A percentile compares a stretch with the other conserved stretches of the same genome.
Evolutionary conservation across 2,113 vertebrate species (phyloP).

Genomic region (Podarcis cretensis): DNA sequence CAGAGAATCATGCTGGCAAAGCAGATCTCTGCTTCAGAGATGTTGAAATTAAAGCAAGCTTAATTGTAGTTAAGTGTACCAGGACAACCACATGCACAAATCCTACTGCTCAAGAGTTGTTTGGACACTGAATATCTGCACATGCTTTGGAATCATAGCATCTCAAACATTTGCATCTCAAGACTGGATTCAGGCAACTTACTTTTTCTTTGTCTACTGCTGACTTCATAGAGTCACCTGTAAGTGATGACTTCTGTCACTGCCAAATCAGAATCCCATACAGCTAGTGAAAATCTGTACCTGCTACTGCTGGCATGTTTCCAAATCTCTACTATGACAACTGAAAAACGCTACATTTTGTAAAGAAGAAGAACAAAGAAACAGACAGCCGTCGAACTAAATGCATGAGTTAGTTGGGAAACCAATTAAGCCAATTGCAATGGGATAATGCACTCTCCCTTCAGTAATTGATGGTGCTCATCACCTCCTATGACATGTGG

Average conservation of each 20-base stretch:
- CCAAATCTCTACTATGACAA: not conserved
- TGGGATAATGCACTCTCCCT: not conserved
- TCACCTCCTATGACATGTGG: slow-evolving; percentile 46
- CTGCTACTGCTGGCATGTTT: not conserved
- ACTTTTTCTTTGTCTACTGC: not conserved
- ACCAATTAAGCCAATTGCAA: slow-evolving; percentile 36
- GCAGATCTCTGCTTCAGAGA: too few species aligned
- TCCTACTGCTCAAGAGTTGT: too few species aligned
- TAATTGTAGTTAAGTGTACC: too few species aligned
- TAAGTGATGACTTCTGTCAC: not conserved
- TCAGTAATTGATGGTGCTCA: slow-evolving; percentile 55
- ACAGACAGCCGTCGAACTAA: not conserved
- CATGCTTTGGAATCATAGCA: too few species aligned
- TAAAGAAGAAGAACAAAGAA: not conserved
- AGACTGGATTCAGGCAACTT: not conserved
- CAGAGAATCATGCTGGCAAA: too few species aligned
- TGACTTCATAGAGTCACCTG: too few species aligned
- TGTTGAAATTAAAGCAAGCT: too few species aligned
- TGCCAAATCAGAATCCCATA: not conserved
- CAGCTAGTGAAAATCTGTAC: not conserved
- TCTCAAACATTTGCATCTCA: too few species aligned
- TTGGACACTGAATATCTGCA: too few species aligned
- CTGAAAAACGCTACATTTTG: not conserved
- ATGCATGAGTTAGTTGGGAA: slow-evolving; percentile 27
- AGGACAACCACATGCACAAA: too few species aligned